These are phyloP conservation scores for Tipula confusa DNA, from an alignment of 2,888 invertebrate species.

Conservation along the genomic window DNA sequence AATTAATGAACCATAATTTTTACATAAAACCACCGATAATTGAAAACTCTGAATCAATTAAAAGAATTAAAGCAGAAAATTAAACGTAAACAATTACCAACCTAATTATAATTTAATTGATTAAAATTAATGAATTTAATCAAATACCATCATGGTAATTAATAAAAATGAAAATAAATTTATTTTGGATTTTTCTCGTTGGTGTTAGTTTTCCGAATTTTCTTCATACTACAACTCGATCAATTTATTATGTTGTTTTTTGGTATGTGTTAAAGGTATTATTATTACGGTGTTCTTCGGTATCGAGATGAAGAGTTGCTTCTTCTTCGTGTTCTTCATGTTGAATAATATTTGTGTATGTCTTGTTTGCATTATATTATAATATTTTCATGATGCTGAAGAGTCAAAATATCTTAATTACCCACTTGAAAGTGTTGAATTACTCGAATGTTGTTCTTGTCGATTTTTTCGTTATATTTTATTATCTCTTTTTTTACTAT, in stretches of 20 bases:
- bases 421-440: slow-evolving; percentile 20
- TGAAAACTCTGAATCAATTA: neutral
- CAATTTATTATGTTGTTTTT: neutral
- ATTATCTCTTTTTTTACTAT: neutral
- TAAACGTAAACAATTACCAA: neutral
- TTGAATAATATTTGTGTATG: neutral
- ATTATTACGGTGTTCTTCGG: neutral
- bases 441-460: neutral
- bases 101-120: neutral
- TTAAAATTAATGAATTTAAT: slow-evolving; percentile 3
- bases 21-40: too few species aligned
- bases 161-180: neutral
- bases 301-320: neutral
- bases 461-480: neutral
- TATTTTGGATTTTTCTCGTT: neutral
- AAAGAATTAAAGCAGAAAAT: neutral
- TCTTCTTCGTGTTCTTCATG: neutral
- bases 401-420: slow-evolving; percentile 20
- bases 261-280: neutral
- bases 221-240: too few species aligned
- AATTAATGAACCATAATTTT: too few species aligned
- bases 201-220: neutral
- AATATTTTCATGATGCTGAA: neutral
- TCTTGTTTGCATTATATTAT: neutral
- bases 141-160: neutral